A percentile compares a stretch with the other conserved stretches of the same genome.
Evolutionary conservation across 2,888 invertebrate species (phyloP).

Genomic region (Steinernema scapterisci): DNA sequence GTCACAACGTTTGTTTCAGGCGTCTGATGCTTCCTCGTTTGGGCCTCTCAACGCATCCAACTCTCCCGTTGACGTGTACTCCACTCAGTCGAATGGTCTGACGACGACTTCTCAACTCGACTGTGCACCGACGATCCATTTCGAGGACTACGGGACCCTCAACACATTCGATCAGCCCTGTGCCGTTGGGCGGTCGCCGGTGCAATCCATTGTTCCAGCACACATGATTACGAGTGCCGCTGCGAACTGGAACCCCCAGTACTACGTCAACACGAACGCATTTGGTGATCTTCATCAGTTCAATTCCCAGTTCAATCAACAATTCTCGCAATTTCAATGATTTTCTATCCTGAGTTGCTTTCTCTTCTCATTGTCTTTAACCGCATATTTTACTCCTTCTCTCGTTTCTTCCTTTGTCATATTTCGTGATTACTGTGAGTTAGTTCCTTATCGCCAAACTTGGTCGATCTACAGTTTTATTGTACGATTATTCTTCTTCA

Average conservation of each 20-base stretch:
- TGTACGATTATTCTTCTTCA: background rate
- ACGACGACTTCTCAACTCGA: constrained; percentile 2
- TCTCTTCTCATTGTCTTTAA: too few species aligned
- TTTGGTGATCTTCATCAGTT: constrained; percentile 23
- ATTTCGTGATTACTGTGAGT: too few species aligned
- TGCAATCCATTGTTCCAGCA: background rate
- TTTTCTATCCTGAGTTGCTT: too few species aligned
- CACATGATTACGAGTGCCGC: background rate
- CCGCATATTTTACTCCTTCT: too few species aligned
- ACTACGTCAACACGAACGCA: constrained; percentile 30
- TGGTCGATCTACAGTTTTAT: too few species aligned
- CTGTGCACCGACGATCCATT: constrained; percentile 9
- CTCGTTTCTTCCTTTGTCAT: too few species aligned
- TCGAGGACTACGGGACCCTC: constrained; percentile 31
- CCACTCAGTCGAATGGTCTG: constrained; percentile 15
- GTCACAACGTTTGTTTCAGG: background rate
- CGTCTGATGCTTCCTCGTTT: constrained; percentile 31
- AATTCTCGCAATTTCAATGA: background rate
- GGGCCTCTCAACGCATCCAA: constrained; percentile 29
- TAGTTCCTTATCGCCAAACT: too few species aligned
- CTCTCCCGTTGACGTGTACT: constrained; percentile 29
- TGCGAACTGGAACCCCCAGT: background rate
- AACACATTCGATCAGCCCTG: constrained; percentile 1
- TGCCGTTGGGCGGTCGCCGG: constrained; percentile 16
- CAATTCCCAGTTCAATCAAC: constrained; percentile 2